Evolutionary conservation across 1,140 invertebrate species (phyloP).

Genomic region (Zaprionus ghesquierei): DNA sequence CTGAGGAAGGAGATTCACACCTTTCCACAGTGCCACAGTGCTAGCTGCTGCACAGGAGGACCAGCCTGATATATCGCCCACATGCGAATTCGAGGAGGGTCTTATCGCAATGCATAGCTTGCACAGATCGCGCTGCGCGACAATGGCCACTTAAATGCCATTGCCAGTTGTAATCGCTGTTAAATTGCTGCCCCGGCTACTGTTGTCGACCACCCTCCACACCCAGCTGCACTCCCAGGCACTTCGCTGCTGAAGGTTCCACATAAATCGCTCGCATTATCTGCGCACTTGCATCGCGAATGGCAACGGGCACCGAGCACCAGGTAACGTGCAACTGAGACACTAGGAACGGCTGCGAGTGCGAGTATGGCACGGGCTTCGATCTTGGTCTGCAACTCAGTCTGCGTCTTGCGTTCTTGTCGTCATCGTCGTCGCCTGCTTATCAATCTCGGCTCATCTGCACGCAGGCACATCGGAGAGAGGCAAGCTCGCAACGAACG

Average conservation of each 20-base stretch:
- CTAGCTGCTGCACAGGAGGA: background rate
- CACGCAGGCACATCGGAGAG: slow-evolving; percentile 52
- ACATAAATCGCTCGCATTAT: slow-evolving; percentile 74
- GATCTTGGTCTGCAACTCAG: slow-evolving; percentile 14
- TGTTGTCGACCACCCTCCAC: slow-evolving; percentile 49
- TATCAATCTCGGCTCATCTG: slow-evolving; percentile 77
- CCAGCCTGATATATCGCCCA: slow-evolving; percentile 55
- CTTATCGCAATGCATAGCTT: slow-evolving; percentile 46
- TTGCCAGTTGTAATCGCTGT: slow-evolving; percentile 73
- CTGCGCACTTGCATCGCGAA: slow-evolving; percentile 64
- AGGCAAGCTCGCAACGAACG: slow-evolving; percentile 10
- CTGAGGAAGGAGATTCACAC: background rate
- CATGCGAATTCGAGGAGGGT: slow-evolving; percentile 45
- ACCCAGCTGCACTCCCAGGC: background rate
- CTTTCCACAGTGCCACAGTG: background rate
- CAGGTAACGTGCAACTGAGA: no score
- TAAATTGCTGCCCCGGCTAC: slow-evolving; percentile 74
- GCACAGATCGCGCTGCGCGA: slow-evolving; percentile 60
- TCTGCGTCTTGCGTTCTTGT: background rate
- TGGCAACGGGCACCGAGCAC: slow-evolving; percentile 1
- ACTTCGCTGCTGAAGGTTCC: slow-evolving; percentile 43
- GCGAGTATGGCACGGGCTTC: slow-evolving; percentile 45
- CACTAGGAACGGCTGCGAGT: background rate
- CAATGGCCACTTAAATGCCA: slow-evolving; percentile 81
- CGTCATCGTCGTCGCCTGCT: slow-evolving; percentile 46